Evolutionary conservation across 1,140 invertebrate species (phyloP), one percentile per base, ranked within the genome.

Genomic region (Holotrichia oblita): DNA sequence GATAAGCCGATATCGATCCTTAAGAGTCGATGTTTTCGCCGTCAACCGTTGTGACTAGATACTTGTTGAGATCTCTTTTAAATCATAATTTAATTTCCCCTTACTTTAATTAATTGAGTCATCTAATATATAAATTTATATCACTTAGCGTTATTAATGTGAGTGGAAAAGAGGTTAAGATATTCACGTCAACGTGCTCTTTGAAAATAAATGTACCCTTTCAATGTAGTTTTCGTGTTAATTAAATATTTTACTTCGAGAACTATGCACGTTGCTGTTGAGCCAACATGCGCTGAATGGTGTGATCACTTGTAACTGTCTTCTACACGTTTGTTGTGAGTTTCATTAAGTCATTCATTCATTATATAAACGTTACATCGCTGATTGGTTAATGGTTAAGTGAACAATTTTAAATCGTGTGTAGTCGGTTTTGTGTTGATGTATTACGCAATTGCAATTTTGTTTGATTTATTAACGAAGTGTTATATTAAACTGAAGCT

Each of bases 81-180:
- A 34, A 69, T 69, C 61, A 69, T 69, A 69, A 69, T 34, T 69
- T 69, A 34, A 69, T 69, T 69, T 69, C 61, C 10, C 24, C 22
- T 69, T 69, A 69, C 61, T 69, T 48, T 69, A 69, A 10, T 69
- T 69, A 69, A 69, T 69, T 69, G 61, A 69, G 61, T 27, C 61
- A 14, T 69, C 61, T 12, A 34, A 10, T 34, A 69, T 69, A 69
- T 69, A 69, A 69, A 69, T 69, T 69, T 69, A 69, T 69, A 69
- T 69, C 61, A 69, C 22, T 69, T 69, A 69, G 14, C 17, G 61
- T 69, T 69, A 69, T 69, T 69, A 69, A 69, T 69, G 61, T 6
- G 61, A 69, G 22, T 69, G 22, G 61, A 69, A 69, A 69, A 69
- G 61, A 69, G 61, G 61, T 69, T 69, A 27, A 69, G 61, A 69